Conservation (phyloP, 2,113 vertebrate genomes). For the Cervus canadensis region DNA sequence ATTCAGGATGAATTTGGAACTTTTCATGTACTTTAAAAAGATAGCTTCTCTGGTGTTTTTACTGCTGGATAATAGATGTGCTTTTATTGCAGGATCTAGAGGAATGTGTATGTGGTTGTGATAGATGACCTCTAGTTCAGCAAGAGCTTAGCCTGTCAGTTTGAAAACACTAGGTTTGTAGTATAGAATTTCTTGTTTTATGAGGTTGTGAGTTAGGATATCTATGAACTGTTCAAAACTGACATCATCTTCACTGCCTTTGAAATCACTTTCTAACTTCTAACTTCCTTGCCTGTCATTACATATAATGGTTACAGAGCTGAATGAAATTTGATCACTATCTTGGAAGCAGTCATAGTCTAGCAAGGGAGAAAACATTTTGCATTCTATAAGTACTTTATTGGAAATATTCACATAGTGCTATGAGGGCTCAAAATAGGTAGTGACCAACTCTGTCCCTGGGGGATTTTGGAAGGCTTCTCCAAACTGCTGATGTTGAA, state of each 20-base stretch:
- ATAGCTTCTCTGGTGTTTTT: slow-evolving; percentile 9
- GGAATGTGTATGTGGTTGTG: not conserved
- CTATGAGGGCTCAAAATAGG: not conserved
- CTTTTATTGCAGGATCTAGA: slow-evolving; percentile 29
- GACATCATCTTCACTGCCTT: not conserved
- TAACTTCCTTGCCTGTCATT: slow-evolving; percentile 26
- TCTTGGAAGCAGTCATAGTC: slow-evolving; percentile 12
- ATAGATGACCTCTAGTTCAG: not conserved
- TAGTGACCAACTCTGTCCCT: not conserved
- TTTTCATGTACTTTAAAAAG: not conserved
- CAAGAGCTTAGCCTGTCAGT: not conserved
- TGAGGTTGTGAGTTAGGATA: slow-evolving; percentile 4
- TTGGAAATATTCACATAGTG: not conserved
- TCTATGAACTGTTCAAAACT: not conserved
- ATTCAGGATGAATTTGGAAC: not conserved
- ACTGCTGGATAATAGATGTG: not conserved
- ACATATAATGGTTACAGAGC: not conserved
- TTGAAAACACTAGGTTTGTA: not conserved
- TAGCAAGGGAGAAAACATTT: not conserved
- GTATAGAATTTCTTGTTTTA: not conserved
- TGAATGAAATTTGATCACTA: not conserved
- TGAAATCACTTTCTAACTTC: slow-evolving; percentile 31
- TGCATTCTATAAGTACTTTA: not conserved
- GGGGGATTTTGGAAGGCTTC: not conserved
- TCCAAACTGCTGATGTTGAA: slow-evolving; percentile 16